These are phyloP conservation scores for Cryptophagus acutangulus DNA, from an alignment of 2,888 invertebrate genomes.

Conservation along the genomic window DNA sequence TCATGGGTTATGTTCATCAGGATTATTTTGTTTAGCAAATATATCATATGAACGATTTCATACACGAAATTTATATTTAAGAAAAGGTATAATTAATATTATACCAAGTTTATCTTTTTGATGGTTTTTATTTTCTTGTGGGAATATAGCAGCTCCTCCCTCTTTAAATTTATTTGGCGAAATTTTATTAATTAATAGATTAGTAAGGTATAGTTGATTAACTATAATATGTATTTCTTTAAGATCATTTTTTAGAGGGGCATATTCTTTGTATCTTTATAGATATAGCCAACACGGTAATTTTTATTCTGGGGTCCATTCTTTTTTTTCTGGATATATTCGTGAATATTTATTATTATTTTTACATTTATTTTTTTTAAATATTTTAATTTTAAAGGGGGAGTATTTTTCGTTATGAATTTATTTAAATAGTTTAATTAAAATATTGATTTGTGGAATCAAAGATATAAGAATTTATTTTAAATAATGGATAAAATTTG, in stretches of 20 bases:
- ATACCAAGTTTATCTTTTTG: slow-evolving; percentile 47
- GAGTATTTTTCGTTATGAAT: slow-evolving; percentile 44
- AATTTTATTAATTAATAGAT: slow-evolving; percentile 59
- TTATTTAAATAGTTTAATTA: slow-evolving; percentile 62
- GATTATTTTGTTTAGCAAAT: slow-evolving; percentile 63
- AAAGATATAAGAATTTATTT: slow-evolving; percentile 54
- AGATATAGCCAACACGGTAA: slow-evolving; percentile 59
- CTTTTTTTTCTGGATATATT: slow-evolving; percentile 49
- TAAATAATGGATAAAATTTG: slow-evolving; percentile 46
- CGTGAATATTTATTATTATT: slow-evolving; percentile 59
- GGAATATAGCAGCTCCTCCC: slow-evolving; percentile 64
- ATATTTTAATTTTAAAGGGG: slow-evolving; percentile 52
- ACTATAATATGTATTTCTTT: slow-evolving; percentile 54
- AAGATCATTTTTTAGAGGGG: slow-evolving; percentile 60
- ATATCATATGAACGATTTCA: slow-evolving; percentile 57
- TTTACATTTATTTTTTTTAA: slow-evolving; percentile 61
- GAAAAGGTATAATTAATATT: slow-evolving; percentile 54
- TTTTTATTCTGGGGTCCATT: slow-evolving; percentile 50
- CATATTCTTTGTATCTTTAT: slow-evolving; percentile 63
- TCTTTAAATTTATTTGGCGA: slow-evolving; percentile 64
- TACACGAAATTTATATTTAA: slow-evolving; percentile 59
- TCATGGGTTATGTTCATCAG: slow-evolving; percentile 64
- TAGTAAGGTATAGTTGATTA: slow-evolving; percentile 52
- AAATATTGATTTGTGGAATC: slow-evolving; percentile 65
- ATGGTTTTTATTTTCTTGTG: slow-evolving; percentile 61